Conservation (phyloP, 2,797 vertebrate species). For the Urosaurus nigricauda region DNA sequence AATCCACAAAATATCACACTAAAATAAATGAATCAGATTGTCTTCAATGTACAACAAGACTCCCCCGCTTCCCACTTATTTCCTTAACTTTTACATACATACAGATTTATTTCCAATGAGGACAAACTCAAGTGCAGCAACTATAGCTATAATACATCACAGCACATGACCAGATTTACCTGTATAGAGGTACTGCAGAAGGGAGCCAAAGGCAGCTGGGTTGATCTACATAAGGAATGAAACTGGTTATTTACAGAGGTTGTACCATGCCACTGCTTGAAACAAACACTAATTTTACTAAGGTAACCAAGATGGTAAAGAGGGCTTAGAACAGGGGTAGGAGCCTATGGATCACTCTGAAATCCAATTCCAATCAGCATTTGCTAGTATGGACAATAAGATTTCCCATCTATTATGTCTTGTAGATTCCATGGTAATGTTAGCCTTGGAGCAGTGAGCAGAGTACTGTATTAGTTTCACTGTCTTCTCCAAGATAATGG, state of each 20-base stretch:
- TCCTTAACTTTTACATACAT: too few species aligned
- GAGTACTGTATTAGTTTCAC: too few species aligned
- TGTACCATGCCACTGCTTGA: conserved; percentile 14
- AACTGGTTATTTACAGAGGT: conserved; percentile 39
- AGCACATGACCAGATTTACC: conserved; percentile 78
- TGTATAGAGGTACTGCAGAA: conserved; percentile 95
- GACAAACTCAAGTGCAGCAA: neutral
- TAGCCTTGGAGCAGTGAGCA: too few species aligned
- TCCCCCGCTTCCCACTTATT: too few species aligned
- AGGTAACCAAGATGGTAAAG: neutral
- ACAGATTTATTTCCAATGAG: neutral
- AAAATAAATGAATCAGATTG: too few species aligned
- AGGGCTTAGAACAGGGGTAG: neutral
- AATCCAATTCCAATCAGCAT: neutral
- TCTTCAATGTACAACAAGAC: too few species aligned
- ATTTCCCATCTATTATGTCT: too few species aligned
- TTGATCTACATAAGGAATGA: conserved; percentile 86
- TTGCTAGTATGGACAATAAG: neutral
- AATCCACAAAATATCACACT: too few species aligned
- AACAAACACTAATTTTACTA: conserved; percentile 18
- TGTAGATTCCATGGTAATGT: too few species aligned
- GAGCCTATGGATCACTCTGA: neutral
- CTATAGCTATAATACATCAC: neutral
- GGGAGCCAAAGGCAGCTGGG: conserved; percentile 92
- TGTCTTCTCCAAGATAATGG: too few species aligned